Conservation (phyloP, 2,113 vertebrate species). For the Natator depressus region DNA sequence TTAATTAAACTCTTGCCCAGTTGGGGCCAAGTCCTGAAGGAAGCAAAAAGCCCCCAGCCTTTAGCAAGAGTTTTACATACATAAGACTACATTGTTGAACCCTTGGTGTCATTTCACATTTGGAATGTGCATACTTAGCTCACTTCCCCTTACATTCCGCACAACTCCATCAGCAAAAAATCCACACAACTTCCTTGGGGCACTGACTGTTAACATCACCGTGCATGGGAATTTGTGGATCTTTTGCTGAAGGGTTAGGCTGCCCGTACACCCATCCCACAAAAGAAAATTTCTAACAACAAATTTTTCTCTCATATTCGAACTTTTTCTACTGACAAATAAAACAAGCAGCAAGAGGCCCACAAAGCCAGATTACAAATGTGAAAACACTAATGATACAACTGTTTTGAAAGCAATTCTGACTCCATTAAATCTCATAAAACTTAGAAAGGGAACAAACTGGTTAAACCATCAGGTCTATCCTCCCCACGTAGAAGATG, state of each 20-base stretch:
- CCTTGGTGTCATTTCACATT: not conserved
- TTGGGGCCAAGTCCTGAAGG: not conserved
- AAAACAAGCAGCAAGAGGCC: not conserved
- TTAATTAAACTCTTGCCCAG: not conserved
- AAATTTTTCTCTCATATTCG: not conserved
- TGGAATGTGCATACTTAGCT: not conserved
- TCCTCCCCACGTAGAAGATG: not conserved
- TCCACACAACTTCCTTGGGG: not conserved
- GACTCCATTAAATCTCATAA: not conserved
- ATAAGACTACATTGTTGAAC: not conserved
- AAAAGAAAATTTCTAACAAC: not conserved
- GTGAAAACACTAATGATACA: not conserved
- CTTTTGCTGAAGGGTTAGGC: not conserved
- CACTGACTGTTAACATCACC: not conserved
- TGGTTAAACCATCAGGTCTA: not conserved
- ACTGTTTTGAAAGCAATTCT: not conserved
- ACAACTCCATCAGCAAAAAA: not conserved
- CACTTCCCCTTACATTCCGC: not conserved
- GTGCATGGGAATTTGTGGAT: not conserved
- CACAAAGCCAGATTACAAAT: not conserved
- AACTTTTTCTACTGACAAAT: not conserved
- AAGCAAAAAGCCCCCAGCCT: accelerated
- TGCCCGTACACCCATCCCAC: not conserved
- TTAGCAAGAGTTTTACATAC: not conserved
- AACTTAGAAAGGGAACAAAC: not conserved